Evolutionary conservation across 2,888 invertebrate species (phyloP), one percentile per base, ranked within the genome.

Genomic region (Agrochola lota): DNA sequence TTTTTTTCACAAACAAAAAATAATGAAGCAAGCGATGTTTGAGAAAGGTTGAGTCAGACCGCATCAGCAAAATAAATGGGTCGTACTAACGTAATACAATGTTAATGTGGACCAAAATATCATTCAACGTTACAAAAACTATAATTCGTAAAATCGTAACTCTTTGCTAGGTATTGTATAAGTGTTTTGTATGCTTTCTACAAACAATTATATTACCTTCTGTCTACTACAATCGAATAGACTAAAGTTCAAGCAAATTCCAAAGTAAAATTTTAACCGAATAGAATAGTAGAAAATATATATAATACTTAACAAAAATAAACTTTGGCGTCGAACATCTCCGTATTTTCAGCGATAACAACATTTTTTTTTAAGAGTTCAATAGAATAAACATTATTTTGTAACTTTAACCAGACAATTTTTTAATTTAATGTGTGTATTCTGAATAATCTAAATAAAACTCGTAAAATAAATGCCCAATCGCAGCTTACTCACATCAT

Each of bases 51-150:
- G 20, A 76, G 30, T 78, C 30, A 55, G 20, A 82, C 7, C 23
- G 17, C 17, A 60, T 11, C 15, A 74, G 74, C 80, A 60, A 83
- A 73, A 69, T 26, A 84, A 84, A 60, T 74, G 43, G 69, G 40
- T 23, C 59, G 26, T n/a, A 8, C 30, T 69, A n/a, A 43, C 23
- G 40, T 78, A 64, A 64, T 30, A 40, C 17, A 57, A 49, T 69
- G n/a, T 35, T 60, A n/a, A 59, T 55, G 55, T 57, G 30, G 30
- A n/a, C 46, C 60, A 23, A 75, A 59, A 46, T 72, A 17, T 35
- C 6, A n/a, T 52, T 30, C n/a, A 46, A 60, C 55, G 23, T 83
- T 77, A 60, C 74, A 74, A 70, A 63, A 70, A 52, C 26, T 20
- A 52, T 74, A 73, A 30, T 62, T 57, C 12, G 35, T 55, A 30